phyloP scores from a whole-genome alignment of 2,113 vertebrate genomes.

The Oncorhynchus nerka region DNA sequence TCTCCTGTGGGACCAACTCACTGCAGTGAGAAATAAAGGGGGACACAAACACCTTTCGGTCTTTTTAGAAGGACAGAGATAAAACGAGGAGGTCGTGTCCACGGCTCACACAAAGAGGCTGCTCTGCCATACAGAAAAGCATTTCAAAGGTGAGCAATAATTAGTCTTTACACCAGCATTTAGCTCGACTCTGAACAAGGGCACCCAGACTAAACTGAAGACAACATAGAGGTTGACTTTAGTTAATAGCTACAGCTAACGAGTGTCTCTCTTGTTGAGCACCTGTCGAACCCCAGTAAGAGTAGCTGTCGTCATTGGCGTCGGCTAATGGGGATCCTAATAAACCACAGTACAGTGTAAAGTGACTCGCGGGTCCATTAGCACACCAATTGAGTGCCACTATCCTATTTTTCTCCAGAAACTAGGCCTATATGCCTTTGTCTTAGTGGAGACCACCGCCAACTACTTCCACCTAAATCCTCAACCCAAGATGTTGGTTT shows the following conservation, averaged over 20 bases:
- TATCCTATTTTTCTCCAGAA: slow-evolving; percentile 21
- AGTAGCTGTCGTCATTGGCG: too few relatives aligned
- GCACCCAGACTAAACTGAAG: neutral
- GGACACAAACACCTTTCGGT: neutral
- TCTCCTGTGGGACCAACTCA: slow-evolving; percentile 8
- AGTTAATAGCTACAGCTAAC: neutral
- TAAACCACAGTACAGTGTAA: slow-evolving; percentile 6
- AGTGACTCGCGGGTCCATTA: slow-evolving; percentile 24
- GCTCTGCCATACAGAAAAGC: neutral
- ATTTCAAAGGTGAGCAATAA: neutral
- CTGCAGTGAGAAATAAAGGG: neutral
- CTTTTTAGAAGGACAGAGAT: slow-evolving; percentile 6
- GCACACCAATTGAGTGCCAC: slow-evolving; percentile 31
- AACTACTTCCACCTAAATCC: slow-evolving; percentile 7
- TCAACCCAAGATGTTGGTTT: slow-evolving; percentile 5
- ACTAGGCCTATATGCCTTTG: slow-evolving; percentile 14
- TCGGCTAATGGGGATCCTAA: too few relatives aligned
- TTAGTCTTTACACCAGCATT: neutral
- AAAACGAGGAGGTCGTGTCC: neutral
- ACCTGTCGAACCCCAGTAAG: too few relatives aligned
- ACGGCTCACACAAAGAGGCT: neutral
- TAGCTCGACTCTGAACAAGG: neutral
- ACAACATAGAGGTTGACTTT: neutral
- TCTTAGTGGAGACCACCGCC: slow-evolving; percentile 18
- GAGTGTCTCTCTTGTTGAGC: too few relatives aligned